Evolutionary conservation across 2,797 vertebrate genomes (phyloP), one percentile per base, ranked within the genome.

Genomic region (Mustela erminea): DNA sequence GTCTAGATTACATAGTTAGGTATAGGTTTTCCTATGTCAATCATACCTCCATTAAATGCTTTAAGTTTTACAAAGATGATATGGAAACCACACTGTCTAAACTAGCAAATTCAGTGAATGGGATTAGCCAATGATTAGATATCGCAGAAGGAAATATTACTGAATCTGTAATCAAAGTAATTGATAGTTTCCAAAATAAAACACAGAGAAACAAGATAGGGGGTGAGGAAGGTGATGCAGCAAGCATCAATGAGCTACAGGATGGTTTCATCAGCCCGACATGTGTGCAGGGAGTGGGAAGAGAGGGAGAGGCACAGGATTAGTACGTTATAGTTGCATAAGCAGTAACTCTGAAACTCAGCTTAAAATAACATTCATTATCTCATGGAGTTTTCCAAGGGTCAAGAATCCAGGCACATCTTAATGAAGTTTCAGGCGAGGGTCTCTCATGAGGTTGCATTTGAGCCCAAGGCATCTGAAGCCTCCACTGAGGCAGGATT

Each of bases 261-360:
- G n/a, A 29, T 15, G 20, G n/a, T 13, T 21, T 81, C 7, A 4
- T n/a, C 43, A 7, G 8, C 21, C 32, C 20, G 25, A 25, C 0
- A 7, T 0, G 5, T 5, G 15, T 9, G 3, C 2, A 27, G 25
- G 17, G 70, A 54, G 5, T 0, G 4, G 14, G 23, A 86, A 25
- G 56, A 7, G 25, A 56, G 10, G 10, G 6, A 11, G 15, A 9
- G 15, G 21, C 32, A 17, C 8, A 8, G 1, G 2, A 10, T 49
- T 11, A 1, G 5, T 29, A 27, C 14, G 18, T 66, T 17, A 21
- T 0, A 52, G 12, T 21, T 7, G 52, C 4, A 23, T 3, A 12
- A 77, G 17, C 25, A 77, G 9, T 5, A 27, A 2, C 14, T 25
- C 35, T 7, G 38, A 58, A 21, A 20, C 8, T 41, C 10, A 54